phyloP scores from a whole-genome alignment of 2,797 vertebrate species.

The Loriculus beryllinus region DNA sequence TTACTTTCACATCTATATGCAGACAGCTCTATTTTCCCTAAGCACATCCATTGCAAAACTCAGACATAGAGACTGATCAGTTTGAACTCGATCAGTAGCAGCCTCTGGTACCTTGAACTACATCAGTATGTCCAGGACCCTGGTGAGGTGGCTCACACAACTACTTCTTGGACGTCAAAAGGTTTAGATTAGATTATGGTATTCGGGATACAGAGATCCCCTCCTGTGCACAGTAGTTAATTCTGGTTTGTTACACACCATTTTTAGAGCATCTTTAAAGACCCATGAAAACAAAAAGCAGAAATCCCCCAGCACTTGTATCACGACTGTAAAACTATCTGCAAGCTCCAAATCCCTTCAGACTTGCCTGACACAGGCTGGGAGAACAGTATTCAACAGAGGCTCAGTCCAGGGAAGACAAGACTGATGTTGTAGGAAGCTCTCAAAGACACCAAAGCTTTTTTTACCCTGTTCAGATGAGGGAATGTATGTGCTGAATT shows the following conservation, averaged over 20 bases:
- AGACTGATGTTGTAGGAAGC: background rate
- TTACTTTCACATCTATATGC: background rate
- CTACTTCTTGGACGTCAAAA: background rate
- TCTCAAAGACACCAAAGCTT: background rate
- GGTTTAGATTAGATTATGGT: background rate
- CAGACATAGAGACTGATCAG: background rate
- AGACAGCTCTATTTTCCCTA: background rate
- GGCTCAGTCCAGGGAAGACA: background rate
- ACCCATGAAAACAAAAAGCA: background rate
- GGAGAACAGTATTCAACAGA: background rate
- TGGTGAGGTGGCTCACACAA: fast-evolving
- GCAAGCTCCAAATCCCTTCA: background rate
- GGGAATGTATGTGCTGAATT: background rate
- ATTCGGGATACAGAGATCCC: background rate
- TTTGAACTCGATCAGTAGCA: background rate
- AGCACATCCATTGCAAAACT: background rate
- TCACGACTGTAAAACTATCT: background rate
- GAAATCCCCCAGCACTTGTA: background rate
- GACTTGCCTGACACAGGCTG: background rate
- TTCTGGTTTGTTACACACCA: background rate
- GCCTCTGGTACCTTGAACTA: fast-evolving
- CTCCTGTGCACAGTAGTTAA: background rate
- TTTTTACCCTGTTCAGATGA: background rate
- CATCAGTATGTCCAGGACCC: fast-evolving
- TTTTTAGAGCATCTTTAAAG: background rate